Base-by-base conservation (phyloP, 2,797 vertebrate species). In the Spondyliosoma cantharus region DNA sequence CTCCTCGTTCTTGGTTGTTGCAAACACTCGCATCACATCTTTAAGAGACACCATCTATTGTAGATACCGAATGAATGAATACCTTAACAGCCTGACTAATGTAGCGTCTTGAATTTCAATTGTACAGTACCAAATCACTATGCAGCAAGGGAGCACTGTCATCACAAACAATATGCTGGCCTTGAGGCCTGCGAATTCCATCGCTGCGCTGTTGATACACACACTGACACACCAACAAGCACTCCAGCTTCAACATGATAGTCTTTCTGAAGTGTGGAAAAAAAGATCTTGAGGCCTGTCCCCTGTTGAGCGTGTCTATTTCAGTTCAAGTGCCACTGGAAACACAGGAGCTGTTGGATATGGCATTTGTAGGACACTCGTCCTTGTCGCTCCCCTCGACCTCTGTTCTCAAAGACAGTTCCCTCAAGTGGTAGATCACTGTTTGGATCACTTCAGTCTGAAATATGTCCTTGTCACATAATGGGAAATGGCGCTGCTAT, bases 251-350 rank as follows among this genome's bases (percentile, higher is more conserved):
- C 76, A 79, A 74, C 84, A 79, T 69, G 87, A 86, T 70, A 73
- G 80, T 89, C 88, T 91, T 81, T 91, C 71, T 89, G 77, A 92
- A 91, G 87, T 77, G 74, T 79, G 76, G 17, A 60, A 86, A 82
- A 81, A 91, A 85, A 80, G 83, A 84, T 88, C 87, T 91, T 93
- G 82, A 92, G 89, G 85, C 89, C 59, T 81, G 86, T 90, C 92
- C 88, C 85, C 86, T 88, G 77, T 92, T 85, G 91, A 93, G 86
- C 81, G 63, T 71, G 84, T 81, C 91, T 89, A 89, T 93, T 95
- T 93, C 86, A 92, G 87, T 88, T 93, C 86, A 89, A 95, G 94
- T 91, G 90, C 86, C 90, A 93, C 90, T 93, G 86, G 90, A 92
- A 93, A 86, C 86, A 89, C 82, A 75, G 85, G 87, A 93, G 88